Base-by-base conservation (phyloP, 2,797 vertebrate genomes). In the Microhierax caerulescens region DNA sequence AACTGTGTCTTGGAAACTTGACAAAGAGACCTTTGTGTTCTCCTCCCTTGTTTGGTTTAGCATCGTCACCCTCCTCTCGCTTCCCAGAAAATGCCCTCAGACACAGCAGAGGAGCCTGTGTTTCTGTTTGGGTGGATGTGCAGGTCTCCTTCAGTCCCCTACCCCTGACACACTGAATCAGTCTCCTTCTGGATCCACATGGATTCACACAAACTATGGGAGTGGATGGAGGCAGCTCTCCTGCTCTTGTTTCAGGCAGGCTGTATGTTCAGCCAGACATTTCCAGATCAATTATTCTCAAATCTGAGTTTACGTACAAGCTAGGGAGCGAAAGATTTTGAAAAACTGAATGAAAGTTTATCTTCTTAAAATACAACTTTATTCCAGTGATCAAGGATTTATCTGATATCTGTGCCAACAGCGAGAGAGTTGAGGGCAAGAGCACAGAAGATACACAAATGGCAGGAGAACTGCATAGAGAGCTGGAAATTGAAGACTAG, bases 1-100 rank as follows among this genome's bases (percentile, higher is more conserved):
- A 91, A 91, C 84, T 85, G 88, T 90, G 77, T 82, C 92, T 96
- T 95, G 95, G 91, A 94, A 77, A 94, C 54, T 36, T 87, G 91
- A 92, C 94, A 95, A 96, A 95, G 92, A 87, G 84, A 92, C 45
- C 88, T 96, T 94, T 96, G 92, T 96, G 43, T 77, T 95, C 88
- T 94, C 53, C 53, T 79, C 91, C 74, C 75, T 85, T 84, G 64
- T 83, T 88, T 84, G 54, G 73, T 88, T 93, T 69, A 86, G 69
- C 56, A 60, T 64, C 7, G 11, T 81, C 88, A 75, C 65, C 65
- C 64, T 94, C 80, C 36, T 37, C 79, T 91, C 85, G 75, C 92
- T 95, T 83, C 85, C 92, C 0, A 9, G 79, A 93, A 96, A 94
- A 79, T 39, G 83, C 74, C 43, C 61, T 81, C 53, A 57, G 37